Evolutionary conservation across 2,888 invertebrate genomes (phyloP), one percentile per base, ranked within the genome.

Genomic region (Nomada hirtipes): DNA sequence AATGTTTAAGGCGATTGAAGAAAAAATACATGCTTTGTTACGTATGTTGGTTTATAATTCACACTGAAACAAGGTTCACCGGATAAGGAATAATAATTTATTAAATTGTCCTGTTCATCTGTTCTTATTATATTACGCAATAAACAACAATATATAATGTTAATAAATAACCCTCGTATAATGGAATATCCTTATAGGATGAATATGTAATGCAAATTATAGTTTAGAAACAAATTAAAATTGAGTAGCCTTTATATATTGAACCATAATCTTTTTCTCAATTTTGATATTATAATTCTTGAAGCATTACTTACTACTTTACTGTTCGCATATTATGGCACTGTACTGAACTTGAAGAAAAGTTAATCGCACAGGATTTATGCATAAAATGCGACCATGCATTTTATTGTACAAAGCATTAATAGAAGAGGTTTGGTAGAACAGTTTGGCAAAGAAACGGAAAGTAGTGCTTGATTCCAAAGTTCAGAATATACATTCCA

Each of bases 1-100:
- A 74, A 76, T 73, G 59, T 71, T 78, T 78, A 74, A 73, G 61
- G 73, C 75, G 53, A 47, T 11, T 57, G 57, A 77, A 85, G 36
- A 36, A 50, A 82, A 82, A 77, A 76, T 79, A 69, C 87, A 86
- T 86, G 88, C 88, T 71, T 79, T 82, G 83, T 86, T 85, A 86
- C 18, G 26, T 55, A 72, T 74, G 23, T 85, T 57, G 1, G 65
- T 74, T 20, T 53, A 61, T 63, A 81, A 78, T 61, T 82, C 82
- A 82, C 82, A 82, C 76, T 23, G 57, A 76, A 42, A 50, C 76
- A 82, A 76, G 69, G 79, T 70, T 74, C 11, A 15, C 47, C 57
- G 63, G 36, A 64, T 26, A 70, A 73, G 73, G 72, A 55, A 78
- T 42, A 63, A 72, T 77, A 55, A 47, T 79, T 68, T 68, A 64